Base-by-base conservation (phyloP, 2,888 invertebrate genomes). In the Ophion slaviceki region DNA sequence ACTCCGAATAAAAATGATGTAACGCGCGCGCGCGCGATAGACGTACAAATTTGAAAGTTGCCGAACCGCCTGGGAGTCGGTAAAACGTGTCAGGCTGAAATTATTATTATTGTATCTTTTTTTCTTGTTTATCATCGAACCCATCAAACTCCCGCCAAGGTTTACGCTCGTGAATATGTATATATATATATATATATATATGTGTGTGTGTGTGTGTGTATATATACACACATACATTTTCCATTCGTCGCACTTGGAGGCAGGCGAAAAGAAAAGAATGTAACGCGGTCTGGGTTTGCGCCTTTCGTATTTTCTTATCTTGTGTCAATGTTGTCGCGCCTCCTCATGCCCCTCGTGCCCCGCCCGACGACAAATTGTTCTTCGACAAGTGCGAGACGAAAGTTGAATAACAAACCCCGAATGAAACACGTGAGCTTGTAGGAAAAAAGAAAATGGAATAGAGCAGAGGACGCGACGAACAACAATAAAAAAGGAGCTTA, bases 41-140 rank as follows among this genome's bases (percentile, higher is more conserved):
- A 61, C 71, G 77, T 61, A 67, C 32, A 74, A 67, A 67, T 78
- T 72, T 82, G 72, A 82, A 78, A 72, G 78, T 82, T 82, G 82
- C 61, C 61, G 5, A 66, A 61, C 72, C 17, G 71, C 82, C 61
- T 67, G 32, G 5, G 1, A 17, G 5, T 14, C 17, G 53, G 5
- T 53, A 0, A 17, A 53, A 14, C 17, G 17, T 17, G 14, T 53
- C 53, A 53, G 53, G 53, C 53, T 14, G 17, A 5, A 53, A 53
- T 53, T 53, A 53, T 53, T 53, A 53, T 53, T 53, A 14, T 53
- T 53, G 14, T 53, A 17, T 53, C 11, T 53, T 53, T 53, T 53
- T 17, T 17, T 17, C 17, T 53, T 14, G 11, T 17, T 47, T 47
- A 53, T 53, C 17, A 53, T 53, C 40, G 40, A 40, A 8, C 40